Evolutionary conservation across 2,888 invertebrate genomes (phyloP).

Genomic region (Mesorhabditis spiculigera): DNA sequence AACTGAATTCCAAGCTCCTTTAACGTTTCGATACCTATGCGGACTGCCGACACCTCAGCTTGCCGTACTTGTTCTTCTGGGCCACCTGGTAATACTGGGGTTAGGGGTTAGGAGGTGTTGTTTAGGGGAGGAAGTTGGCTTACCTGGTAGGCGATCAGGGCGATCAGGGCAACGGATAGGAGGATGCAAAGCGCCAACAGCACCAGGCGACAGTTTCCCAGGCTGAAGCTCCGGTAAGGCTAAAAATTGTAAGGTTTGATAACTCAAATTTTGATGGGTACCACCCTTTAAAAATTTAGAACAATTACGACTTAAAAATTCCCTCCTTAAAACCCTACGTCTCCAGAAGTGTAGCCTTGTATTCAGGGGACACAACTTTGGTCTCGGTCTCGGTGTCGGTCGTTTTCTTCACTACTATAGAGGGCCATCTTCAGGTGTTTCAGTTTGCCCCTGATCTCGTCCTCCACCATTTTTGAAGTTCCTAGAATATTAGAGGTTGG

Average conservation of each 20-base stretch:
- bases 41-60: conserved; percentile 24
- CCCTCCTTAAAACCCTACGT: neutral
- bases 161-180: conserved; percentile 34
- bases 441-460: neutral
- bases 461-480: neutral
- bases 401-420: neutral
- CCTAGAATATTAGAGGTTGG: neutral
- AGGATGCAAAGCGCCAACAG: conserved; percentile 39
- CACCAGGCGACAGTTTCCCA: conserved; percentile 44
- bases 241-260: conserved; percentile 13
- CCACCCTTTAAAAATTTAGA: neutral
- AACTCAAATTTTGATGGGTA: neutral
- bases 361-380: neutral
- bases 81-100: conserved; percentile 14
- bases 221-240: conserved; percentile 36
- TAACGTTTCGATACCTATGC: neutral
- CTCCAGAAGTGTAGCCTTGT: conserved; percentile 1
- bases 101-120: neutral
- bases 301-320: neutral
- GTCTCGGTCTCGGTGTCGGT: neutral
- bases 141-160: conserved; percentile 37
- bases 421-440: neutral
- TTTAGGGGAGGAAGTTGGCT: neutral
- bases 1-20: neutral
- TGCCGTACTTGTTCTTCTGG: conserved; percentile 27